Conservation (phyloP, 2,113 vertebrate species). For the Syngnathus floridae region DNA sequence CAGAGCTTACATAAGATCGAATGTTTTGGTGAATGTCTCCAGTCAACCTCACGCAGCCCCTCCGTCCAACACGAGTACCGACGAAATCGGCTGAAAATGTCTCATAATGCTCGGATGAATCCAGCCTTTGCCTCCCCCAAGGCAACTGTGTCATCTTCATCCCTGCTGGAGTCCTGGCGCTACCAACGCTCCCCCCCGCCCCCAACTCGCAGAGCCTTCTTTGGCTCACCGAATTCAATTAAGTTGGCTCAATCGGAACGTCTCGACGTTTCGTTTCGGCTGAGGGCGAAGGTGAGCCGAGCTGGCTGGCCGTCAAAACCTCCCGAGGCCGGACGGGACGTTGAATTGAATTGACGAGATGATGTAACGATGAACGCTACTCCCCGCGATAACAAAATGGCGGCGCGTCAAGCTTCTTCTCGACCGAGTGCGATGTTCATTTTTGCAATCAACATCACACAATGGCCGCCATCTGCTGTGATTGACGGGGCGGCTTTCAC, state of each 20-base stretch:
- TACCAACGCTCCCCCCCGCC: constrained; percentile 19
- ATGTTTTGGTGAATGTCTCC: constrained; percentile 33
- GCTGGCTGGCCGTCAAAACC: constrained; percentile 40
- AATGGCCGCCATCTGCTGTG: constrained; percentile 10
- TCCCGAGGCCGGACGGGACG: constrained; percentile 31
- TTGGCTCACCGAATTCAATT: constrained; percentile 52
- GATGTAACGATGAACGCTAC: constrained; percentile 3
- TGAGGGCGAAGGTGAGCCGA: constrained; percentile 51
- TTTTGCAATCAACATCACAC: constrained; percentile 1
- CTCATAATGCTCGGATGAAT: constrained; percentile 52
- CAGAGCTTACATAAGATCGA: constrained; percentile 27
- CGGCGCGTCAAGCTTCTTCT: not conserved
- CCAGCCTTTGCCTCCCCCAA: constrained; percentile 40
- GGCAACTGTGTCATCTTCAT: constrained; percentile 60
- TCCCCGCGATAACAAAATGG: constrained; percentile 39
- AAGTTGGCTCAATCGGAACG: constrained; percentile 52
- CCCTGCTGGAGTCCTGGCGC: constrained; percentile 39
- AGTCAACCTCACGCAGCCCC: constrained; percentile 8
- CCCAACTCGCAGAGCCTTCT: constrained; percentile 23
- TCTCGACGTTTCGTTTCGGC: constrained; percentile 22
- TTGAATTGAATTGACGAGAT: constrained; percentile 65
- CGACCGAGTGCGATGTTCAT: no score
- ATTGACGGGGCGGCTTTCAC: constrained; percentile 46
- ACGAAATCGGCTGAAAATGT: constrained; percentile 42
- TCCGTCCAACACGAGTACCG: constrained; percentile 26